Percentiles rank a stretch among this genome's conserved stretches.
Evolutionary conservation across 1,140 invertebrate species (phyloP).

Genomic region (Brachionus koreanus): DNA sequence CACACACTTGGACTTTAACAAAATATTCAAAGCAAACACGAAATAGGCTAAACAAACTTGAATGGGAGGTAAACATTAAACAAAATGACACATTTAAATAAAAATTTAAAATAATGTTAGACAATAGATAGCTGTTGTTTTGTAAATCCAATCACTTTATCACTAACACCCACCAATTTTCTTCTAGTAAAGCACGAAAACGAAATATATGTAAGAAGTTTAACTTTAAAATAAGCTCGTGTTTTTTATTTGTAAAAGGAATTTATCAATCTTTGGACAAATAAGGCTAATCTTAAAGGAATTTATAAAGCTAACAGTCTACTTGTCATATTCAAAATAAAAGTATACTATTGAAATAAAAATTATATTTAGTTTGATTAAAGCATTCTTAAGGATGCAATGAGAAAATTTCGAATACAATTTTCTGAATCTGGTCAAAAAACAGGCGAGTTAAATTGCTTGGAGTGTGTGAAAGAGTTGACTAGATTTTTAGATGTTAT

Average conservation of each 20-base stretch:
- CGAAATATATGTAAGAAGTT: neutral
- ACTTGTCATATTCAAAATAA: neutral
- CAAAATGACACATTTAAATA: neutral
- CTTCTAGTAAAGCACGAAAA: constrained; percentile 13
- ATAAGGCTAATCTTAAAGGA: neutral
- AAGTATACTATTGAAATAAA: neutral
- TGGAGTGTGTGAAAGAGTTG: neutral
- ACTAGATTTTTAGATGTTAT: constrained; percentile 3
- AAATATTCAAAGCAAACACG: neutral
- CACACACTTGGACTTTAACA: neutral
- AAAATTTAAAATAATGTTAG: neutral
- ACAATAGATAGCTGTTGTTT: neutral
- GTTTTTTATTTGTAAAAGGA: neutral
- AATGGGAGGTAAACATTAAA: constrained; percentile 7
- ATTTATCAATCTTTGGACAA: neutral
- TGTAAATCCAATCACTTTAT: neutral
- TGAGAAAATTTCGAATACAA: constrained; percentile 21
- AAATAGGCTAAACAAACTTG: neutral
- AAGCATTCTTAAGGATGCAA: neutral
- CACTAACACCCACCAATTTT: constrained; percentile 11
- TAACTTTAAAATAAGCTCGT: too few relatives aligned
- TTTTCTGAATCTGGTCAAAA: neutral
- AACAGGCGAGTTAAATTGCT: neutral
- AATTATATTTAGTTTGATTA: neutral
- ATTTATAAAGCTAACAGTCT: constrained; percentile 11